These are phyloP conservation scores for Eupeodes latifasciatus DNA, from an alignment of 2,888 invertebrate species.

Conservation along the genomic window DNA sequence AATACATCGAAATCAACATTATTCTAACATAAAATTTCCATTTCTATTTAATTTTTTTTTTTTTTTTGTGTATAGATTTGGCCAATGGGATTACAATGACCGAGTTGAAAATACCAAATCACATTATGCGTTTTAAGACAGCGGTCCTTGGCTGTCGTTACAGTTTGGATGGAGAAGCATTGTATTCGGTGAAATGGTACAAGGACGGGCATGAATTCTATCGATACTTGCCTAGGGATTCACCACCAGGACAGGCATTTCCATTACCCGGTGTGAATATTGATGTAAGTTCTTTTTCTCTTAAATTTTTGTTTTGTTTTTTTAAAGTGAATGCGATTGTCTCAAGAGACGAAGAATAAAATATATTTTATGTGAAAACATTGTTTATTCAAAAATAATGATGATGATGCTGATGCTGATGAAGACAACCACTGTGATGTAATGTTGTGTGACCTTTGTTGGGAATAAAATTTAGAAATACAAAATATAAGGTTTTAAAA, in stretches of 20 bases:
- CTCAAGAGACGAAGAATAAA: conserved; percentile 17
- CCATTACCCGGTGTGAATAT: conserved; percentile 92
- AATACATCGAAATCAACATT: conserved; percentile 3
- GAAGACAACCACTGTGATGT: neutral
- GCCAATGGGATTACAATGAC: conserved; percentile 88
- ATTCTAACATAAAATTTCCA: conserved; percentile 55
- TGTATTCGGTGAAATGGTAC: conserved; percentile 97
- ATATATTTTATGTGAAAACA: neutral
- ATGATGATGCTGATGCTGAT: neutral
- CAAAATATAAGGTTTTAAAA: conserved; percentile 6
- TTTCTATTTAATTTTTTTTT: conserved; percentile 49
- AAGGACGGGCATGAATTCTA: conserved; percentile 96
- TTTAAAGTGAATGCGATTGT: neutral
- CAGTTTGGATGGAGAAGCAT: conserved; percentile 91
- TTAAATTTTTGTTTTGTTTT: neutral
- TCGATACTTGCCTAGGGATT: conserved; percentile 92
- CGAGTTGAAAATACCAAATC: conserved; percentile 92
- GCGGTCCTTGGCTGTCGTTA: conserved; percentile 92
- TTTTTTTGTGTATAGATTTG: conserved; percentile 82
- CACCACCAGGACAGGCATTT: conserved; percentile 92
- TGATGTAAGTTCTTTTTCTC: conserved; percentile 88
- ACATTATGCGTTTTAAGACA: conserved; percentile 91
- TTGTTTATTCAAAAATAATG: conserved; percentile 41
- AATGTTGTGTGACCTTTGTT: conserved; percentile 21
- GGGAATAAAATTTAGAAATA: neutral